Conservation (phyloP, 2,888 invertebrate species). For the Drosophila picticornis region DNA sequence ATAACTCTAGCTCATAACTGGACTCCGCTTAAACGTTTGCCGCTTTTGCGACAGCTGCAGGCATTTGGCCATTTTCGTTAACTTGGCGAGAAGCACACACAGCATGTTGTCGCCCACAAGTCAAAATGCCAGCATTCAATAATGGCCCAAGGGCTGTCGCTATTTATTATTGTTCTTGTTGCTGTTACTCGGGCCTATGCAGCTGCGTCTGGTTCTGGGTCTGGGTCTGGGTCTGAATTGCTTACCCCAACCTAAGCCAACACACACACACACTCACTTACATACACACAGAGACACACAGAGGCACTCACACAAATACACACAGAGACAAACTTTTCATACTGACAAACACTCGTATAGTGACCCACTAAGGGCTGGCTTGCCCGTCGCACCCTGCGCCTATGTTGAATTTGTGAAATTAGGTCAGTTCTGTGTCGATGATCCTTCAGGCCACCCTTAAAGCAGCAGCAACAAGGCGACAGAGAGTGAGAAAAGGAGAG, state of each 20-base stretch:
- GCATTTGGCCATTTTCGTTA: constrained; percentile 21
- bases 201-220: constrained; percentile 26
- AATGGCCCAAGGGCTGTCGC: constrained; percentile 55
- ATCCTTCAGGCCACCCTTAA: constrained; percentile 82
- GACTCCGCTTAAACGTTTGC: constrained; percentile 1
- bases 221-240: constrained; percentile 33
- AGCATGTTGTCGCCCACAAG: constrained; percentile 36
- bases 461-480: constrained; percentile 38
- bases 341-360: constrained; percentile 36
- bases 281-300: background rate
- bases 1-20: constrained; percentile 1
- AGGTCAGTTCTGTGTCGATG: constrained; percentile 86
- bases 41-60: constrained; percentile 9
- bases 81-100: constrained; percentile 28
- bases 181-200: constrained; percentile 54
- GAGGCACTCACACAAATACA: constrained; percentile 40
- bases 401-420: constrained; percentile 84
- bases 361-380: constrained; percentile 70
- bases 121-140: constrained; percentile 61
- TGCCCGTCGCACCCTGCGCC: constrained; percentile 68
- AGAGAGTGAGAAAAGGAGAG: constrained; percentile 27
- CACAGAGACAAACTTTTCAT: background rate
- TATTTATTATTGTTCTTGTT: constrained; percentile 42
- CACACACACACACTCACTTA: background rate
- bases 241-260: constrained; percentile 30